Evolutionary conservation across 2,113 vertebrate species (phyloP), one percentile per base, ranked within the genome.

Genomic region (Pardalotus punctatus): DNA sequence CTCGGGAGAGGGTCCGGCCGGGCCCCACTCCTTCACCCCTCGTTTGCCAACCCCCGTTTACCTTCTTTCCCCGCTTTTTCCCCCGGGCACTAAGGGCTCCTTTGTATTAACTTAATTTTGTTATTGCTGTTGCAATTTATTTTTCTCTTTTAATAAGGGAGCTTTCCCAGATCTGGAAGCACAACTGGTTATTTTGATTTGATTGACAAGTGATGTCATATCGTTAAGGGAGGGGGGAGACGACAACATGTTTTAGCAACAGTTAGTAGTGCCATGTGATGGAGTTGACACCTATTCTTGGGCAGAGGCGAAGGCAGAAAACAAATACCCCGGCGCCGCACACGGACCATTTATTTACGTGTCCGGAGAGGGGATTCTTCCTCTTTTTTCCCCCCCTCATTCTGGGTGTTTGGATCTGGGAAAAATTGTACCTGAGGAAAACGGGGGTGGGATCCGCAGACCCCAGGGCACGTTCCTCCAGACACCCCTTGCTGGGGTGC

Each of bases 181-280:
- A 93, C 88, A 86, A 86, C 88, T 86, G 88, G 80, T 70, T 96
- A 72, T 88, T 96, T 86, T 58, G 65, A 67, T 91, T 57, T 54
- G 93, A 84, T 77, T 88, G 91, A 94, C 93, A 94, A 78, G 66
- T 92, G 91, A 92, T 94, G 86, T 96, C 92, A 94, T 70, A 80
- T 93, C 70, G 77, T 90, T 88, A 61, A 83, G 31, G 31, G 58
- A 48, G 45, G 91, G 72, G 92, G 88, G 60, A 71, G 83, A 96
- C 56, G 87, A 92, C 94, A 82, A 60, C 88, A 81, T 69, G 90
- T 89, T 93, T 93, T 94, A 96, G 92, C 95, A 95, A 93, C 91
- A 96, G 69, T 93, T 95, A 94, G 81, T 13, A 36, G 22, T 12
- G 61, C 78, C 51, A 62, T 86, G 62, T 70, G 91, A 85, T 70